Percentiles rank a stretch among this genome's conserved stretches.
These are phyloP conservation scores for Entomobrya proxima DNA, from an alignment of 2,888 invertebrate genomes.

Conservation along the genomic window DNA sequence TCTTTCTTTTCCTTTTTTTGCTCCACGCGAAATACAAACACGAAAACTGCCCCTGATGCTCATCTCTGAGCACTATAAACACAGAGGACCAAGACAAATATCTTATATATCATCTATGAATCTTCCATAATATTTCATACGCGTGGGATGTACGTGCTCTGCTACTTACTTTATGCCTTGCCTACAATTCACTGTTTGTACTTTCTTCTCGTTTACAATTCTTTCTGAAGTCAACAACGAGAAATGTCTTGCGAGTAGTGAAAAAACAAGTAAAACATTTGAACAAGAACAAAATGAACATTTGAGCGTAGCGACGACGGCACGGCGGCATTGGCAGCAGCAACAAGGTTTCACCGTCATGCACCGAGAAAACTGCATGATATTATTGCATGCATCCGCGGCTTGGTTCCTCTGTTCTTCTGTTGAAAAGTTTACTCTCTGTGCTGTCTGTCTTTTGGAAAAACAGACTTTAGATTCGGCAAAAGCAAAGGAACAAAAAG, in stretches of 20 bases:
- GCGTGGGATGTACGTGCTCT: neutral
- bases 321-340: constrained; percentile 19
- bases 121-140: constrained; percentile 28
- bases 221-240: constrained; percentile 23
- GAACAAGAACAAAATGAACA: constrained; percentile 22
- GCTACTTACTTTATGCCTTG: neutral
- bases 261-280: constrained; percentile 19
- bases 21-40: constrained; percentile 21
- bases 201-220: neutral
- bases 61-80: constrained; percentile 9
- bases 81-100: neutral
- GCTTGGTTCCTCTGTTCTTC: neutral
- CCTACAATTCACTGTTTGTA: neutral
- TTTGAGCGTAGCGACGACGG: neutral
- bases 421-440: constrained; percentile 21
- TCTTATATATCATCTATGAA: neutral
- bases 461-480: constrained; percentile 31
- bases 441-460: constrained; percentile 31
- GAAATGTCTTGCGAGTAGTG: neutral
- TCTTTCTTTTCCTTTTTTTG: constrained; percentile 12
- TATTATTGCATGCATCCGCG: constrained; percentile 47
- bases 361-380: constrained; percentile 39
- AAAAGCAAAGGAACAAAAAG: neutral
- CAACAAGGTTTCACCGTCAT: constrained; percentile 29
- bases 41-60: neutral